Percentiles rank a stretch among this genome's conserved stretches.
These are phyloP conservation scores for Orchesellides sinensis DNA, from an alignment of 2,888 invertebrate genomes.

Conservation along the genomic window DNA sequence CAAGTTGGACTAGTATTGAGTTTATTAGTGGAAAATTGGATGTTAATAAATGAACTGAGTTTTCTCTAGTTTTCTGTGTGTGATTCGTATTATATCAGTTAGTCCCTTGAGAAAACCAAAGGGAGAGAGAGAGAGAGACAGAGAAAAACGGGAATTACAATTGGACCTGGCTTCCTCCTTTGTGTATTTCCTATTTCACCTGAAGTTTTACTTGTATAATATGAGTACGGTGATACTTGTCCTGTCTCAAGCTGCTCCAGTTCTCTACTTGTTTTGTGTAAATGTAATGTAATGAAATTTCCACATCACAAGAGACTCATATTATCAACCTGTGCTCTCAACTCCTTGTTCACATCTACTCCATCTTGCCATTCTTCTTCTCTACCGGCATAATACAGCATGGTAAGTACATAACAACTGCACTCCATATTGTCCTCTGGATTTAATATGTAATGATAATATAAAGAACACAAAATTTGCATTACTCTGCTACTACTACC, in stretches of 20 bases:
- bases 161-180: slow-evolving; percentile 41
- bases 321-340: slow-evolving; percentile 5
- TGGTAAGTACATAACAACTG: too few relatives aligned
- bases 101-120: not conserved
- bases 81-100: not conserved
- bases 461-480: too few relatives aligned
- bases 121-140: not conserved
- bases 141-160: slow-evolving; percentile 23
- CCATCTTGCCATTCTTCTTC: not conserved
- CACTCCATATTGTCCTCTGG: too few relatives aligned
- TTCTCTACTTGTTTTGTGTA: slow-evolving; percentile 4
- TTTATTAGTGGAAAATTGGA: slow-evolving; percentile 41
- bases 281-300: slow-evolving; percentile 62
- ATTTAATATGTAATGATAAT: too few relatives aligned
- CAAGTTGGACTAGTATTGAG: slow-evolving; percentile 26
- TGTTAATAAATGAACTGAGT: slow-evolving; percentile 29
- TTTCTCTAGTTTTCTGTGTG: not conserved
- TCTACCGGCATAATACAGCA: too few relatives aligned
- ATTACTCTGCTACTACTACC: too few relatives aligned
- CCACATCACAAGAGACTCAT: slow-evolving; percentile 54
- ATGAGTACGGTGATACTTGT: too few relatives aligned
- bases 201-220: too few relatives aligned
- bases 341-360: not conserved
- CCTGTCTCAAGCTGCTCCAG: slow-evolving; percentile 25
- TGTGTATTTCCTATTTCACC: slow-evolving; percentile 4